Evolutionary conservation across 1,140 invertebrate genomes (phyloP).

Genomic region (Neodiprion pinetum): DNA sequence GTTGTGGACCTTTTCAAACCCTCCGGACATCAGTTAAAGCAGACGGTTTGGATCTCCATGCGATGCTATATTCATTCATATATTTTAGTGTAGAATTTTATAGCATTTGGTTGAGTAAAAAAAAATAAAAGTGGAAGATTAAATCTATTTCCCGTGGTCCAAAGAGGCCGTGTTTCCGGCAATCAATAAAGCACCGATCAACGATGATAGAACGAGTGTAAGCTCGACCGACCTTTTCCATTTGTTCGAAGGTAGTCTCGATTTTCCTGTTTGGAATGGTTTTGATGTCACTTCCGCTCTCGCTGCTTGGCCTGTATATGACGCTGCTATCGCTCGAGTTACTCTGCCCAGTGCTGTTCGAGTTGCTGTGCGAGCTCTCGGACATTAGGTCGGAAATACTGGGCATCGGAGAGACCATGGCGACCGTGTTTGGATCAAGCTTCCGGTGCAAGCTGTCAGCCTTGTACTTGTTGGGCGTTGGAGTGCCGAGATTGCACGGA

Average conservation of each 20-base stretch:
- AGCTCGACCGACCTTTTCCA: conserved; percentile 50
- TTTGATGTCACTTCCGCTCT: conserved; percentile 69
- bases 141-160: too few species aligned
- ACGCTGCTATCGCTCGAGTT: conserved; percentile 74
- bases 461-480: conserved; percentile 45
- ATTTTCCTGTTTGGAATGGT: conserved; percentile 66
- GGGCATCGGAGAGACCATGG: conserved; percentile 79
- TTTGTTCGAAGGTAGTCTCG: conserved; percentile 51
- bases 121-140: too few species aligned
- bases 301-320: conserved; percentile 72
- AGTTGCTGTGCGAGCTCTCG: conserved; percentile 68
- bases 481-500: conserved; percentile 36
- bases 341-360: conserved; percentile 66
- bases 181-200: conserved; percentile 1
- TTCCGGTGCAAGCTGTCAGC: conserved; percentile 52
- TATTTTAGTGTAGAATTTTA: too few species aligned
- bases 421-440: conserved; percentile 70
- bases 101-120: too few species aligned
- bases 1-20: too few species aligned
- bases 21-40: too few species aligned
- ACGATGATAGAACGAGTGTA: neutral
- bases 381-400: conserved; percentile 60
- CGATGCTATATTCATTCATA: too few species aligned
- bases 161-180: too few species aligned
- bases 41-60: too few species aligned